Evolutionary conservation across 2,888 invertebrate genomes (phyloP).

Genomic region (Platycheirus albimanus): DNA sequence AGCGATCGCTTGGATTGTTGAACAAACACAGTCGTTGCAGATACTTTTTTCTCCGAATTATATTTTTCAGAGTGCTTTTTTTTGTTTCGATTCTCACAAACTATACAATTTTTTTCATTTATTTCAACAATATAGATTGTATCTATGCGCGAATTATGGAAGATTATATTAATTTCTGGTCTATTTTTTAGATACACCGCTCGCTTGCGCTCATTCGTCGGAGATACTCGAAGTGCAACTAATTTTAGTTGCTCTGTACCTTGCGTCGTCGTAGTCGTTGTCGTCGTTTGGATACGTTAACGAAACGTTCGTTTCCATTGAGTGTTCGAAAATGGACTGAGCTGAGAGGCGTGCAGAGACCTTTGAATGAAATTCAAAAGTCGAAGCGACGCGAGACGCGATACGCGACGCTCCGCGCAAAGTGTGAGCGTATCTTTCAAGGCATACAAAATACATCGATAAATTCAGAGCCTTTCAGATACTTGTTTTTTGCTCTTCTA

Average conservation of each 20-base stretch:
- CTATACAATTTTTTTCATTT: constrained; percentile 38
- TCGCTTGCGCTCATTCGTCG: constrained; percentile 65
- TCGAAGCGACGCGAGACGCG: background rate
- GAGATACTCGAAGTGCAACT: constrained; percentile 73
- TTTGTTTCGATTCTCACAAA: constrained; percentile 33
- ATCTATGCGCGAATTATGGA: constrained; percentile 56
- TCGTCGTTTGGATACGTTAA: constrained; percentile 52
- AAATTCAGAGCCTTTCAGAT: constrained; percentile 32
- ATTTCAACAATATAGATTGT: constrained; percentile 39
- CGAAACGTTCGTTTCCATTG: constrained; percentile 74
- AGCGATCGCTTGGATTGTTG: constrained; percentile 23
- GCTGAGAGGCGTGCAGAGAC: constrained; percentile 56
- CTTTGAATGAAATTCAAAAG: constrained; percentile 61
- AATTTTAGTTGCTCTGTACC: constrained; percentile 63
- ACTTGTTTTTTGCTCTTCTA: constrained; percentile 24
- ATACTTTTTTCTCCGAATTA: constrained; percentile 11
- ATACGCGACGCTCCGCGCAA: constrained; percentile 20
- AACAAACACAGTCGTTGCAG: constrained; percentile 27
- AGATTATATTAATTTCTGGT: constrained; percentile 6
- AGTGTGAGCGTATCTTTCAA: constrained; percentile 54
- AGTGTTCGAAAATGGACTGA: constrained; percentile 74
- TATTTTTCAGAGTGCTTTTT: constrained; percentile 4
- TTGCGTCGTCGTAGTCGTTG: constrained; percentile 56
- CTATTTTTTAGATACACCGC: constrained; percentile 37
- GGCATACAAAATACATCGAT: constrained; percentile 28